Evolutionary conservation across 1,140 invertebrate genomes (phyloP).

Genomic region (Bombus vancouverensis): DNA sequence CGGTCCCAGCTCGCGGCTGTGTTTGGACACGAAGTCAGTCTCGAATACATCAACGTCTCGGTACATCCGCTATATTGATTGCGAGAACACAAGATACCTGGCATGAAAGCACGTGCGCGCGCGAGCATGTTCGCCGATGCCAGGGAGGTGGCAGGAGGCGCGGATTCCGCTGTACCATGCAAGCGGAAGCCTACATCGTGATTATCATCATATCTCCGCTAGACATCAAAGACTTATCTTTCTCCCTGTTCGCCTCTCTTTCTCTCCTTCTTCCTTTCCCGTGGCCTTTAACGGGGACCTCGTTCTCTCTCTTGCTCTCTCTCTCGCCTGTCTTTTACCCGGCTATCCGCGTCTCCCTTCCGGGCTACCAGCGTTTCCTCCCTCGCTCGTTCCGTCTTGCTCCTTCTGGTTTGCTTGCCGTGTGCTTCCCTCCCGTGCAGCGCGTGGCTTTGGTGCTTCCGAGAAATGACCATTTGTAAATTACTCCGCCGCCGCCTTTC

Average conservation of each 20-base stretch:
- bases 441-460: conserved; percentile 64
- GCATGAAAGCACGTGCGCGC: conserved; percentile 63
- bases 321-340: conserved; percentile 17
- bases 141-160: conserved; percentile 41
- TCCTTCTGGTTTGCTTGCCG: not conserved
- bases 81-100: conserved; percentile 66
- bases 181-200: conserved; percentile 71
- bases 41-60: conserved; percentile 65
- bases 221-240: conserved; percentile 76
- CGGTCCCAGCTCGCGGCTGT: conserved; percentile 1
- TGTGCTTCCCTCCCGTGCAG: conserved; percentile 30
- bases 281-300: conserved; percentile 16
- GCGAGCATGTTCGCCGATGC: conserved; percentile 38
- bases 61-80: conserved; percentile 69
- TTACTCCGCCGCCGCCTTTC: conserved; percentile 59
- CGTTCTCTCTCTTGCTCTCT: conserved; percentile 22
- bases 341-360: conserved; percentile 1
- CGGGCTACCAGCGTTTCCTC: conserved; percentile 22
- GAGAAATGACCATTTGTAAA: conserved; percentile 76
- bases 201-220: conserved; percentile 76
- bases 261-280: conserved; percentile 29
- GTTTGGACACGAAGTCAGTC: conserved; percentile 49
- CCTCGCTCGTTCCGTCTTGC: conserved; percentile 35
- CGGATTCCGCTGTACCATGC: conserved; percentile 65
- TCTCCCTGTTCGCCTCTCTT: conserved; percentile 56